phyloP scores from a whole-genome alignment of 2,888 invertebrate species.

The Drosophila aldrichi region DNA sequence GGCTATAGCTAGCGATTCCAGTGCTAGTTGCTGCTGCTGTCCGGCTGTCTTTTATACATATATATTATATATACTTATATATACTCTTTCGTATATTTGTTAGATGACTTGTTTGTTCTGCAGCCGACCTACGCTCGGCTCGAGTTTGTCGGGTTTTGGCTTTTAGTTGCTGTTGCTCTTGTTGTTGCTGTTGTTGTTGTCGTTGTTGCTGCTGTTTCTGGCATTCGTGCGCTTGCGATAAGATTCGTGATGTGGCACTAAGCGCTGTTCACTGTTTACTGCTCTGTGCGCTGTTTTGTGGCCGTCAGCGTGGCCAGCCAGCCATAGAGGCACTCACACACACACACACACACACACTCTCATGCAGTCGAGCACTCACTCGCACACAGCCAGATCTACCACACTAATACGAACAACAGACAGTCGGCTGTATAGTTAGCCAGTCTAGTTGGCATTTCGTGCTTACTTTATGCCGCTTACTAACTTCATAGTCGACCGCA shows the following conservation, averaged over 20 bases:
- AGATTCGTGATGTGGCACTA: constrained; percentile 81
- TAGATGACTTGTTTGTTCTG: constrained; percentile 79
- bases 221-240: constrained; percentile 73
- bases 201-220: constrained; percentile 50
- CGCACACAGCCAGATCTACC: constrained; percentile 31
- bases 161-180: constrained; percentile 31
- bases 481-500: constrained; percentile 66
- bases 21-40: constrained; percentile 46
- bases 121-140: constrained; percentile 70
- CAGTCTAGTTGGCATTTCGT: constrained; percentile 80
- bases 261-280: constrained; percentile 81
- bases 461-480: constrained; percentile 78
- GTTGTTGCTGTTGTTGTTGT: constrained; percentile 26
- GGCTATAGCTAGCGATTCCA: constrained; percentile 52
- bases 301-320: constrained; percentile 79
- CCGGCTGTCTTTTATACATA: constrained; percentile 15
- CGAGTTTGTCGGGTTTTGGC: constrained; percentile 52
- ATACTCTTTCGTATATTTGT: constrained; percentile 42
- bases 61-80: constrained; percentile 25
- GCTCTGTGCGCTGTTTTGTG: constrained; percentile 76
- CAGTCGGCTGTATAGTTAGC: constrained; percentile 56
- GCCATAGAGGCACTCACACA: constrained; percentile 71
- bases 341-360: constrained; percentile 31
- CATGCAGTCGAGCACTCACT: constrained; percentile 37
- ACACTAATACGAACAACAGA: constrained; percentile 30